Evolutionary conservation across 35 echinoderm and acorn worm genomes (phyloP).

Genomic region (Patiria miniata): DNA sequence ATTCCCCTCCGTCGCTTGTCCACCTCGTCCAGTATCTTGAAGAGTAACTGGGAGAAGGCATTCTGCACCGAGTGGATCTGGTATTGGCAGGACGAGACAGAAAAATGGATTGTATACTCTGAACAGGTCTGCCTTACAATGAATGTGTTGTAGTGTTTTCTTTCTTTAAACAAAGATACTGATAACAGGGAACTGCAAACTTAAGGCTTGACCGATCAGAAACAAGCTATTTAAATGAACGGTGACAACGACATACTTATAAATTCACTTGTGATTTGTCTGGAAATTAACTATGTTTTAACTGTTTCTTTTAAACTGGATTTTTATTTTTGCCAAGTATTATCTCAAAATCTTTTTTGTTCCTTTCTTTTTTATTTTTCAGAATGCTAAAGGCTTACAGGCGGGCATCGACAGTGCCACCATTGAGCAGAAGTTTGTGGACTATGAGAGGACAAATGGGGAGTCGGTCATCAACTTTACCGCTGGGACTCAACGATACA

Average conservation of each 20-base stretch:
- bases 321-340: neutral
- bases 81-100: constrained; percentile 30
- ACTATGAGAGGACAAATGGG: neutral
- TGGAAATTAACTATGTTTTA: too few species aligned
- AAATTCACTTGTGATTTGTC: too few species aligned
- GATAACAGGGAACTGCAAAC: too few species aligned
- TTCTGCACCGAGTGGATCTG: constrained; percentile 38
- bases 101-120: constrained; percentile 28
- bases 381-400: constrained; percentile 11
- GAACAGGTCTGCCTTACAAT: neutral
- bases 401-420: constrained; percentile 19
- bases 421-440: constrained; percentile 19
- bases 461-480: neutral
- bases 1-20: constrained; percentile 1
- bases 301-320: too few species aligned
- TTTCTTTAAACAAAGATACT: too few species aligned
- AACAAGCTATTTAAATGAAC: too few species aligned
- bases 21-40: neutral
- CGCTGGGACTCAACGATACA: constrained; percentile 18
- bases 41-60: neutral
- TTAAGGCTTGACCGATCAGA: too few species aligned
- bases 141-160: too few species aligned
- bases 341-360: neutral
- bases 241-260: too few species aligned
- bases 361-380: neutral